These are phyloP conservation scores for Hypomecis atomaria DNA, from an alignment of 2,888 invertebrate species.

Conservation along the genomic window DNA sequence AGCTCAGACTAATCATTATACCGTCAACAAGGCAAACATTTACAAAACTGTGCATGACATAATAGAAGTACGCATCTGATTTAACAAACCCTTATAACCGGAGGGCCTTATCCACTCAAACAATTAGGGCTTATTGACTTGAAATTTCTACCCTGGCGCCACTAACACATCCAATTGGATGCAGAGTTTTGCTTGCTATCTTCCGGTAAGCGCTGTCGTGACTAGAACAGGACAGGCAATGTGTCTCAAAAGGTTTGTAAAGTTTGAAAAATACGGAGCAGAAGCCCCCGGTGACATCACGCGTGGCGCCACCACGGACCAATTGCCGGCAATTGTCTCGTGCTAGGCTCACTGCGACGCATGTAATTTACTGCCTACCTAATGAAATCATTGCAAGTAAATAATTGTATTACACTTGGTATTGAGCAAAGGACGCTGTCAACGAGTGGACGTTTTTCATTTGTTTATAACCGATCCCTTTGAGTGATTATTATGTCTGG, in stretches of 20 bases:
- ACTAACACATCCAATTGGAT: constrained; percentile 20
- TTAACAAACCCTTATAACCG: constrained; percentile 29
- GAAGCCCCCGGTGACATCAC: constrained; percentile 72
- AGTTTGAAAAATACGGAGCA: constrained; percentile 37
- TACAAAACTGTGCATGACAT: constrained; percentile 9
- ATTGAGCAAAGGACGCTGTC: constrained; percentile 35
- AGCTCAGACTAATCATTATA: constrained; percentile 21
- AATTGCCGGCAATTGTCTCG: constrained; percentile 80
- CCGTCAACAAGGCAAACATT: constrained; percentile 12
- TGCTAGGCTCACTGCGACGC: constrained; percentile 54
- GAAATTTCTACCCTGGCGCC: constrained; percentile 36
- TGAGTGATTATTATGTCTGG: constrained; percentile 50
- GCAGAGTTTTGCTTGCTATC: constrained; percentile 13
- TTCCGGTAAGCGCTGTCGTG: constrained; percentile 1
- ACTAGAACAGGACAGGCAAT: constrained; percentile 21
- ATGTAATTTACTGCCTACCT: constrained; percentile 60
- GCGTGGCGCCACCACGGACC: constrained; percentile 75
- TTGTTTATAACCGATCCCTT: constrained; percentile 48
- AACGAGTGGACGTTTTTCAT: constrained; percentile 27
- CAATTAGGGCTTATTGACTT: constrained; percentile 37
- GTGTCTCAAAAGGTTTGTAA: constrained; percentile 10
- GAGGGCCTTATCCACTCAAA: constrained; percentile 31
- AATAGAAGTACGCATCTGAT: constrained; percentile 27
- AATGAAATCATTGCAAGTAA: constrained; percentile 72
- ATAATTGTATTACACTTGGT: constrained; percentile 63